Evolutionary conservation across 2,888 invertebrate species (phyloP).

Genomic region (Drosophila paranaensis): DNA sequence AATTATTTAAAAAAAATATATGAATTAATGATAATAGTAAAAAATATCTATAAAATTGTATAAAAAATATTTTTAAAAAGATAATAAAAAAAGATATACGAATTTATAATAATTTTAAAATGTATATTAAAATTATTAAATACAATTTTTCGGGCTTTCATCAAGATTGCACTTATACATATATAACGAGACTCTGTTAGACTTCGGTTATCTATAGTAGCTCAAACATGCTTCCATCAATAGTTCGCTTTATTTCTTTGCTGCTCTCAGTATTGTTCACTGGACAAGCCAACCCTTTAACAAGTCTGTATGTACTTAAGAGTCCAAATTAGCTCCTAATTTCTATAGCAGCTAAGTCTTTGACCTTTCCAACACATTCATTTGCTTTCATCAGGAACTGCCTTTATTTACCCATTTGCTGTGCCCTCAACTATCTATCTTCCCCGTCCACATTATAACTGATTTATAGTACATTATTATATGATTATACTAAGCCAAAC

Average conservation of each 20-base stretch:
- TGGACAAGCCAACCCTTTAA: not conserved
- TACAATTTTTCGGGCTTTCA: too few species aligned
- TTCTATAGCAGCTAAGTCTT: not conserved
- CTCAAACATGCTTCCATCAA: not conserved
- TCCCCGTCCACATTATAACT: not conserved
- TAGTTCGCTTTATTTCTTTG: not conserved
- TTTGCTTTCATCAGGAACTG: not conserved
- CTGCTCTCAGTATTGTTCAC: too few species aligned
- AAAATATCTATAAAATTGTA: too few species aligned
- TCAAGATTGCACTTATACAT: too few species aligned
- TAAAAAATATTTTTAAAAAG: too few species aligned
- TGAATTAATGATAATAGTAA: too few species aligned
- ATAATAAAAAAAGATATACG: too few species aligned
- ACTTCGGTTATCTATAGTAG: not conserved
- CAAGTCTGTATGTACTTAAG: not conserved
- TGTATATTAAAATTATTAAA: too few species aligned
- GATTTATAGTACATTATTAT: not conserved
- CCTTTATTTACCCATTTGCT: conserved; percentile 3
- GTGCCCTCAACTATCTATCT: not conserved
- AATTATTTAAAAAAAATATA: too few species aligned
- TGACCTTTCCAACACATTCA: not conserved
- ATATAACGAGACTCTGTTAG: not conserved
- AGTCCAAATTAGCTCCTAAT: not conserved
- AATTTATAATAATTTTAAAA: too few species aligned
- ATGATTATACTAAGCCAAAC: not conserved